These are phyloP conservation scores for Aplochiton taeniatus DNA, from an alignment of 2,797 vertebrate genomes.

Conservation along the genomic window DNA sequence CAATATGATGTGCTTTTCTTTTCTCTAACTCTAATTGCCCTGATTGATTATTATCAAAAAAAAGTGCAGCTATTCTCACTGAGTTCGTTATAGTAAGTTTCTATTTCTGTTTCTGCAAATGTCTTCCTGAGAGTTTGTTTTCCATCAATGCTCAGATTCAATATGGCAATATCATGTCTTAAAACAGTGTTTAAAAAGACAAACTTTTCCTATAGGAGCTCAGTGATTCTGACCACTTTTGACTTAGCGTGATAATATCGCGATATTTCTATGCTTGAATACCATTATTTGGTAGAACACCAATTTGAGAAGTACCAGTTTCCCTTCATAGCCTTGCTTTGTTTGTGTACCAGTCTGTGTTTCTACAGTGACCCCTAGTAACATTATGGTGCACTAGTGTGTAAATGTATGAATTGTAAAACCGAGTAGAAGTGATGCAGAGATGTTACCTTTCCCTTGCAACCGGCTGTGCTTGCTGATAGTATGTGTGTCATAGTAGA, in stretches of 20 bases:
- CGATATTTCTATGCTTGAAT: constrained; percentile 35
- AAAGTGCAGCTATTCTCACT: not conserved
- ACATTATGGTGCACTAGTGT: constrained; percentile 72
- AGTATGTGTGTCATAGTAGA: constrained; percentile 49
- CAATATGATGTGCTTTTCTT: not conserved
- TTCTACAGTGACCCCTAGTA: constrained; percentile 75
- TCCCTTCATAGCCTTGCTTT: constrained; percentile 49
- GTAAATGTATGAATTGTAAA: constrained; percentile 74
- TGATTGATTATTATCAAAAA: constrained; percentile 39
- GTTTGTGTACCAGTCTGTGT: constrained; percentile 62
- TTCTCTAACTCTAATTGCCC: constrained; percentile 26
- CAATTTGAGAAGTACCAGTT: constrained; percentile 43
- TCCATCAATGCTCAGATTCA: constrained; percentile 35
- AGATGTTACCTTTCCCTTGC: constrained; percentile 52
- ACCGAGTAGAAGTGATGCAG: constrained; percentile 73
- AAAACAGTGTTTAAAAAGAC: not conserved
- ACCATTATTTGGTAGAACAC: constrained; percentile 13
- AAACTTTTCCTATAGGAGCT: no score
- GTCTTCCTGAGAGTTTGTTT: constrained; percentile 70
- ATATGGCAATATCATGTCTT: constrained; percentile 24
- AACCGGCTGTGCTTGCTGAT: constrained; percentile 69
- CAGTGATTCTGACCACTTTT: no score
- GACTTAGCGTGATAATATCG: constrained; percentile 56
- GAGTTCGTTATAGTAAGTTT: constrained; percentile 20
- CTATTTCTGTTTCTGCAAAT: constrained; percentile 54